These are phyloP conservation scores for Diplodus puntazzo DNA, from an alignment of 2,797 vertebrate genomes.

Conservation along the genomic window DNA sequence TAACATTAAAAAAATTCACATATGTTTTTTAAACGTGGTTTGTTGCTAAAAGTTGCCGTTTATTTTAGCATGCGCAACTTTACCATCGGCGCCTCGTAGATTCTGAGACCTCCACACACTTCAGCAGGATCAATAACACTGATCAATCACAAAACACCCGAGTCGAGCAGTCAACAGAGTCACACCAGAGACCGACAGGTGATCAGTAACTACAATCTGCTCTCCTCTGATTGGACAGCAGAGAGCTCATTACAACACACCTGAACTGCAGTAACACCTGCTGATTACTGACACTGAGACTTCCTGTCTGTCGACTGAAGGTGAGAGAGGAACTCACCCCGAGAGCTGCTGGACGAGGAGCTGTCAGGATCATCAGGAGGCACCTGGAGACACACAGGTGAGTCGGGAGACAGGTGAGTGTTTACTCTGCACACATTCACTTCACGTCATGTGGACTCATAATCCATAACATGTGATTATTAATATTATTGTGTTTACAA, in stretches of 20 bases:
- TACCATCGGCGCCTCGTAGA: too few relatives aligned
- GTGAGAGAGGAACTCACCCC: constrained; percentile 62
- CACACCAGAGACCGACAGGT: neutral
- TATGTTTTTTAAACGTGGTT: too few relatives aligned
- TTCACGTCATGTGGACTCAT: too few relatives aligned
- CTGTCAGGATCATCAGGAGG: constrained; percentile 46
- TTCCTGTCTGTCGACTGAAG: neutral
- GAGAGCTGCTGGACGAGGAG: constrained; percentile 20
- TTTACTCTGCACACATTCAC: too few relatives aligned
- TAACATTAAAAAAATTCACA: too few relatives aligned
- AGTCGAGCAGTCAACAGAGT: too few relatives aligned
- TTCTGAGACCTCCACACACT: too few relatives aligned
- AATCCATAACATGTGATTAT: neutral
- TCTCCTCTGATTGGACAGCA: constrained; percentile 2
- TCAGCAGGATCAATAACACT: too few relatives aligned
- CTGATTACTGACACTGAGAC: neutral
- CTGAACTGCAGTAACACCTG: neutral
- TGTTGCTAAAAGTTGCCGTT: too few relatives aligned
- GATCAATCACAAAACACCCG: too few relatives aligned
- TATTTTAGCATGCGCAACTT: too few relatives aligned
- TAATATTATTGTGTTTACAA: constrained; percentile 50
- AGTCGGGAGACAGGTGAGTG: neutral
- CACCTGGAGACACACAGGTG: constrained; percentile 48
- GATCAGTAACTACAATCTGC: neutral
- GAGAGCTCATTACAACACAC: neutral